These are phyloP conservation scores for Chelon auratus DNA, from an alignment of 2,797 vertebrate species.

Conservation along the genomic window DNA sequence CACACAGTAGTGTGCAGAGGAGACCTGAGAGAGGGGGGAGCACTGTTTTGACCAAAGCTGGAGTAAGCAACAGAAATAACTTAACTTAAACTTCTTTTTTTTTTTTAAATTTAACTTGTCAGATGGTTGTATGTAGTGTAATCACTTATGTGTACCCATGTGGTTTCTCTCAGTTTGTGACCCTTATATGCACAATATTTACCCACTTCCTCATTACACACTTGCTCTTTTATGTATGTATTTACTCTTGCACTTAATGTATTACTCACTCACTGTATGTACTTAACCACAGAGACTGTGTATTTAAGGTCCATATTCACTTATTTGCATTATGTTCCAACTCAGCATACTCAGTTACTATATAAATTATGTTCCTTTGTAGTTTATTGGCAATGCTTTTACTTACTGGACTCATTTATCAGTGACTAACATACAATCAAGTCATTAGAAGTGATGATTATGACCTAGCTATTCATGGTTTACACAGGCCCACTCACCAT, in stretches of 20 bases:
- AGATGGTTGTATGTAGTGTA: neutral
- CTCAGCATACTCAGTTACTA: neutral
- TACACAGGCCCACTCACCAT: too few relatives aligned
- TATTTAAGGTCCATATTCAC: constrained; percentile 1
- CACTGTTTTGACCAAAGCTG: constrained; percentile 20
- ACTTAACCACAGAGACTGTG: constrained; percentile 13
- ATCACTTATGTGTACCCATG: constrained; percentile 6
- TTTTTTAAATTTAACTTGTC: too few relatives aligned
- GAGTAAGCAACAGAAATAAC: constrained; percentile 37
- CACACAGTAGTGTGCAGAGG: constrained; percentile 52
- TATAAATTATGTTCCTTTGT: neutral
- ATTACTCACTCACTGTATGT: constrained; percentile 15
- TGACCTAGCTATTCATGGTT: too few relatives aligned
- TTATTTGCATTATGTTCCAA: neutral
- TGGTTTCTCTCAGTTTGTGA: constrained; percentile 12
- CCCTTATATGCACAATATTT: neutral
- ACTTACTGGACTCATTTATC: too few relatives aligned
- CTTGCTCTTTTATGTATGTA: constrained; percentile 20
- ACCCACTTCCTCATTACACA: constrained; percentile 11
- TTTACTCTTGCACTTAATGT: constrained; percentile 34
- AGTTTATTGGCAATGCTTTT: too few relatives aligned
- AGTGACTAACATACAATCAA: too few relatives aligned
- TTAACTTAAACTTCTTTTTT: too few relatives aligned
- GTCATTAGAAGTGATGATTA: too few relatives aligned
- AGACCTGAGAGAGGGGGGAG: constrained; percentile 39